Evolutionary conservation across 2,113 vertebrate species (phyloP).

Genomic region (Coracopsis vasa): DNA sequence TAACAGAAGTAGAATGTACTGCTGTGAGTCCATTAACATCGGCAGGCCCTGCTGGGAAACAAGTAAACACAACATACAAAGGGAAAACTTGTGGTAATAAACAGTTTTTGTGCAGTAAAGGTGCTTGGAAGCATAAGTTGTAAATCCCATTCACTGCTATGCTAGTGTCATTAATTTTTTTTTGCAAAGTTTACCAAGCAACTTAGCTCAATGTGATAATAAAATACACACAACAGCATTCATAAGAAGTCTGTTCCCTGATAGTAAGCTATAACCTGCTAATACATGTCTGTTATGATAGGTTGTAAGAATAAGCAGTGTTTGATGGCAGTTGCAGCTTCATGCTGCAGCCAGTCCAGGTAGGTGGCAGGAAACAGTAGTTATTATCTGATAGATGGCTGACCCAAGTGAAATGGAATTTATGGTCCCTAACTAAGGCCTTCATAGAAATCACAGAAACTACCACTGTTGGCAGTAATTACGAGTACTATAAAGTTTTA

Average conservation of each 20-base stretch:
- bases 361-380: not conserved
- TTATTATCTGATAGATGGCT: slow-evolving; percentile 20
- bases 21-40: slow-evolving; percentile 97
- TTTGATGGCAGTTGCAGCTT: not conserved
- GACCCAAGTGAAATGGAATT: slow-evolving; percentile 25
- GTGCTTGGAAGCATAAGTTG: slow-evolving; percentile 58
- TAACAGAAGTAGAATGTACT: slow-evolving; percentile 89
- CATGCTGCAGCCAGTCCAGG: not conserved
- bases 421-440: not conserved
- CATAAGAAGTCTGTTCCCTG: fast-evolving
- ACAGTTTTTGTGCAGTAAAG: slow-evolving; percentile 70
- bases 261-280: not conserved
- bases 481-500: not conserved
- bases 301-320: not conserved
- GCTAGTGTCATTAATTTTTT: not conserved
- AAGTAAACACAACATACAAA: slow-evolving; percentile 80
- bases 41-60: slow-evolving; percentile 83
- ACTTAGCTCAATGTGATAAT: fast-evolving
- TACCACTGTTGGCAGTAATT: slow-evolving; percentile 4
- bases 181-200: not conserved
- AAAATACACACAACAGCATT: not conserved
- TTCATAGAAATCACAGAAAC: not conserved
- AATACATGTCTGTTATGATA: fast-evolving
- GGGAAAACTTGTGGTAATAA: slow-evolving; percentile 73
- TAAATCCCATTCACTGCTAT: slow-evolving; percentile 3